phyloP scores from a whole-genome alignment of 2,888 invertebrate species.

The Himalopsyche kuldschensis region DNA sequence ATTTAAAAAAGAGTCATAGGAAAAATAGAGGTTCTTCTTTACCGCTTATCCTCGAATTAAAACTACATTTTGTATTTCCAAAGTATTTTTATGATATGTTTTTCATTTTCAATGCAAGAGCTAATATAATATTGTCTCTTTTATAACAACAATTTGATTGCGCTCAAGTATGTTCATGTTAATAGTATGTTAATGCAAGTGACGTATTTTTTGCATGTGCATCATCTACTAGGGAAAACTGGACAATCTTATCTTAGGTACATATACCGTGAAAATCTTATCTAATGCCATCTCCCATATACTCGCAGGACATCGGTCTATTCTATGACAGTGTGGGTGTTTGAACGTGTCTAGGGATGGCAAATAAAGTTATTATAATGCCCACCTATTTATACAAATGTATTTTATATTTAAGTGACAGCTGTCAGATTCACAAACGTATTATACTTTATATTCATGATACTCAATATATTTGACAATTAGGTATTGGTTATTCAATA shows the following conservation, averaged over 20 bases:
- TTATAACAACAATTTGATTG: too few relatives aligned
- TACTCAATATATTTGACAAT: neutral
- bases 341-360: slow-evolving; percentile 14
- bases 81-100: too few relatives aligned
- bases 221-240: slow-evolving; percentile 1
- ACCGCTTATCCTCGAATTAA: too few relatives aligned
- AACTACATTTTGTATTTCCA: too few relatives aligned
- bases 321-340: neutral
- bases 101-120: too few relatives aligned
- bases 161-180: neutral
- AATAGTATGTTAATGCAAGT: neutral
- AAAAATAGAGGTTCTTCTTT: too few relatives aligned
- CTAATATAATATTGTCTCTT: too few relatives aligned
- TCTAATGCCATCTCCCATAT: slow-evolving; percentile 33
- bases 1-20: too few relatives aligned
- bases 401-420: neutral
- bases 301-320: slow-evolving; percentile 16
- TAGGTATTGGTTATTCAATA: too few relatives aligned
- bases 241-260: slow-evolving; percentile 29
- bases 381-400: neutral
- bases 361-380: slow-evolving; percentile 7
- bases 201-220: neutral
- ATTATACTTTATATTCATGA: neutral
- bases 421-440: neutral
- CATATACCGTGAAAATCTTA: slow-evolving; percentile 35